Evolutionary conservation across 2,113 vertebrate species (phyloP).

Genomic region (Procavia capensis): DNA sequence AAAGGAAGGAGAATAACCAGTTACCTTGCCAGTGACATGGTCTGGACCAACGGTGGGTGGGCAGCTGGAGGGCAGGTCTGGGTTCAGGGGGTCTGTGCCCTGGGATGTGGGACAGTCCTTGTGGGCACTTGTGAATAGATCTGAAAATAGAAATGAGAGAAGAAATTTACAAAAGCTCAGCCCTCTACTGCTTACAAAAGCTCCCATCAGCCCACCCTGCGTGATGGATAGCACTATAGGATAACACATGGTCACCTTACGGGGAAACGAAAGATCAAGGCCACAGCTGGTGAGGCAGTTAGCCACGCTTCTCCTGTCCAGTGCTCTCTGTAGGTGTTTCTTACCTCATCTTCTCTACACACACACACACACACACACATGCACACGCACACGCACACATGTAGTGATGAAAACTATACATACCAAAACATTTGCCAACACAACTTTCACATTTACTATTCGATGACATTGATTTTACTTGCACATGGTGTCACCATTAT

Average conservation of each 20-base stretch:
- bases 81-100: constrained; percentile 17
- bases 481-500: too few relatives aligned
- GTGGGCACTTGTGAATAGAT: constrained; percentile 81
- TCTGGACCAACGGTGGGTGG: not conserved
- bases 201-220: not conserved
- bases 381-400: too few relatives aligned
- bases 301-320: not conserved
- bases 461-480: too few relatives aligned
- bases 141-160: constrained; percentile 52
- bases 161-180: not conserved
- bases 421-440: too few relatives aligned
- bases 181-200: not conserved
- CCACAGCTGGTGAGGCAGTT: not conserved
- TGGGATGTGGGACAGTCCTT: constrained; percentile 75
- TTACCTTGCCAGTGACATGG: constrained; percentile 70
- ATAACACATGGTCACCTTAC: rapidly evolving
- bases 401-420: too few relatives aligned
- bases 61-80: not conserved
- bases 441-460: too few relatives aligned
- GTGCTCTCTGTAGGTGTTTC: not conserved
- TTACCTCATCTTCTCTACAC: too few relatives aligned
- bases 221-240: rapidly evolving
- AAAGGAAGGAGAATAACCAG: rapidly evolving
- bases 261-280: not conserved
- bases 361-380: too few relatives aligned